These are phyloP conservation scores for Cryptotis parvus DNA, from an alignment of 2,113 vertebrate species.

Conservation along the genomic window DNA sequence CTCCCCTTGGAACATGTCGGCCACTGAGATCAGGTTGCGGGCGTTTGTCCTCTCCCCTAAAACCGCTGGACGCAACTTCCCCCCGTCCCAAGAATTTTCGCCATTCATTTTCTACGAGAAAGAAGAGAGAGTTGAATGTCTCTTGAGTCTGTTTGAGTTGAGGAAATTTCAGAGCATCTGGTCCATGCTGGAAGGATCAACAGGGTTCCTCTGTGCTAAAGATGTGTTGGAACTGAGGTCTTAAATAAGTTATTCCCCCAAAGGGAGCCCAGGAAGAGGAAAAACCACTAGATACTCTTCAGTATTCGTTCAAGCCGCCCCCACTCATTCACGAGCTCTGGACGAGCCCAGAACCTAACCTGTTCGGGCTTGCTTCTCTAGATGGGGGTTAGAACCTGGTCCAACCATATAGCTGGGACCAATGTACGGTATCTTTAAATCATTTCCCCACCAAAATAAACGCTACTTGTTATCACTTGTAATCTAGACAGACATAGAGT, in stretches of 20 bases:
- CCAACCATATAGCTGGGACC: too few species aligned
- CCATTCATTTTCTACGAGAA: conserved; percentile 46
- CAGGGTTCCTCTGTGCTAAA: background rate
- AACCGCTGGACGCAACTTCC: conserved; percentile 46
- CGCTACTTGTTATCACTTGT: too few species aligned
- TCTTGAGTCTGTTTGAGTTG: background rate
- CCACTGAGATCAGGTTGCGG: background rate
- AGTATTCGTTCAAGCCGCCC: background rate
- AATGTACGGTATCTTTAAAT: too few species aligned
- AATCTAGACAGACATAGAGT: too few species aligned
- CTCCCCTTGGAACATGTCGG: background rate
- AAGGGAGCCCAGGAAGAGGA: background rate
- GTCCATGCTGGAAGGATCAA: background rate
- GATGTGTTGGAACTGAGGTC: background rate
- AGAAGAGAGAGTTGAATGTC: conserved; percentile 14
- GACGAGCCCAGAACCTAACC: background rate
- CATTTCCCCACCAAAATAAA: background rate
- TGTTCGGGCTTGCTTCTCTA: too few species aligned
- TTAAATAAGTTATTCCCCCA: background rate
- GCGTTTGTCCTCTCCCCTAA: background rate
- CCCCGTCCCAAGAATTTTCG: conserved; percentile 8
- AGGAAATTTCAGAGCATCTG: background rate
- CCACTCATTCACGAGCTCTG: background rate
- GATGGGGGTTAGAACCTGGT: too few species aligned
- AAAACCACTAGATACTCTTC: background rate